Conservation (phyloP, 1,140 invertebrate genomes). For the Tetranychus urticae region DNA sequence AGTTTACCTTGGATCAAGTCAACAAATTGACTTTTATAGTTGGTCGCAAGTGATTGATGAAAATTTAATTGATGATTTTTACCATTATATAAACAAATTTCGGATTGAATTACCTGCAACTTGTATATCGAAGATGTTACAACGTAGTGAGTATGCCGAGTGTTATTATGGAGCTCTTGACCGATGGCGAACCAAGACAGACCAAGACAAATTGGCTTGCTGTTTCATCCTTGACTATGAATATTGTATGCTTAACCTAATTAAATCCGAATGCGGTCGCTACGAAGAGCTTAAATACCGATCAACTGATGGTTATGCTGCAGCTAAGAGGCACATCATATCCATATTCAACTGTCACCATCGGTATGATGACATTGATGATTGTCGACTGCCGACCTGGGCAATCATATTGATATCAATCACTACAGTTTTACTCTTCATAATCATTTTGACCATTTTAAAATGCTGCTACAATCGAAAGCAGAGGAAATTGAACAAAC, state of each 20-base stretch:
- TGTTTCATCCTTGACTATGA: background rate
- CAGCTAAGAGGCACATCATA: background rate
- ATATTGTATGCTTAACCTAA: background rate
- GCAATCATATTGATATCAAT: background rate
- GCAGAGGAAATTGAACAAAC: background rate
- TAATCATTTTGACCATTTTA: background rate
- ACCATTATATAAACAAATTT: background rate
- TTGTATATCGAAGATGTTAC: background rate
- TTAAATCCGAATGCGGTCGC: background rate
- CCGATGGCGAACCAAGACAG: background rate
- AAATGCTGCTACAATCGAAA: background rate
- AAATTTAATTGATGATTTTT: background rate
- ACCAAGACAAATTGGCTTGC: background rate
- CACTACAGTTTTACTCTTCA: background rate
- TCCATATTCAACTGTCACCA: background rate
- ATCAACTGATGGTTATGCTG: background rate
- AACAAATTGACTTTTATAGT: background rate
- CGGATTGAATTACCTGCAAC: background rate
- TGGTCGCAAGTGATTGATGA: background rate
- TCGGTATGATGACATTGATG: background rate
- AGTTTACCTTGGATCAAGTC: background rate
- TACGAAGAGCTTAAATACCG: background rate
- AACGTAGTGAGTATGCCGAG: background rate
- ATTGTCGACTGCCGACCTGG: background rate
- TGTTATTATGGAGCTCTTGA: background rate